Conservation (phyloP, 2,888 invertebrate species). For the Barypeithes pellucidus region DNA sequence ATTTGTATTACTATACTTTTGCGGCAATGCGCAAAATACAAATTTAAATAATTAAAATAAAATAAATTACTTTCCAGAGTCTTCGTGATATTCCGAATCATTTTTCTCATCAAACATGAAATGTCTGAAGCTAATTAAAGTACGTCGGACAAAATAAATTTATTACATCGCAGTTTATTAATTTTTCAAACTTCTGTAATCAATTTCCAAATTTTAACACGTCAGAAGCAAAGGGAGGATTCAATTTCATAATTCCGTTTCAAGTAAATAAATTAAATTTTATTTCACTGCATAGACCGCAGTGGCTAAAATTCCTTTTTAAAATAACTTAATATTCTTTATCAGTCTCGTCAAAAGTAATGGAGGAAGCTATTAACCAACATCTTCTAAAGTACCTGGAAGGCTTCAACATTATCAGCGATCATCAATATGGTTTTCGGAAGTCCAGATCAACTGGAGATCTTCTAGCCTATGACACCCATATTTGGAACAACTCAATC, state of each 20-base stretch:
- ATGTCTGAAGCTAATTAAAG: constrained; percentile 18
- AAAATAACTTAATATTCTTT: too few relatives aligned
- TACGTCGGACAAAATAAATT: constrained; percentile 17
- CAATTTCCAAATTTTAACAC: constrained; percentile 27
- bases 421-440: too few relatives aligned
- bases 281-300: constrained; percentile 23
- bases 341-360: too few relatives aligned
- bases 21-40: background rate
- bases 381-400: too few relatives aligned
- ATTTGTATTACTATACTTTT: background rate
- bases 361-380: too few relatives aligned
- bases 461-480: too few relatives aligned
- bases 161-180: constrained; percentile 13
- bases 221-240: constrained; percentile 17
- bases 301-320: too few relatives aligned
- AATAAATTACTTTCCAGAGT: background rate
- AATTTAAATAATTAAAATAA: constrained; percentile 10
- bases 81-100: background rate
- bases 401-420: too few relatives aligned
- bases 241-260: constrained; percentile 7
- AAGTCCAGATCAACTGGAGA: too few relatives aligned
- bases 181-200: constrained; percentile 28
- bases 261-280: constrained; percentile 15
- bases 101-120: constrained; percentile 19
- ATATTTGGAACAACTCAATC: too few relatives aligned